phyloP scores from a whole-genome alignment of 1,140 invertebrate genomes.

The Meloidogyne exigua region DNA sequence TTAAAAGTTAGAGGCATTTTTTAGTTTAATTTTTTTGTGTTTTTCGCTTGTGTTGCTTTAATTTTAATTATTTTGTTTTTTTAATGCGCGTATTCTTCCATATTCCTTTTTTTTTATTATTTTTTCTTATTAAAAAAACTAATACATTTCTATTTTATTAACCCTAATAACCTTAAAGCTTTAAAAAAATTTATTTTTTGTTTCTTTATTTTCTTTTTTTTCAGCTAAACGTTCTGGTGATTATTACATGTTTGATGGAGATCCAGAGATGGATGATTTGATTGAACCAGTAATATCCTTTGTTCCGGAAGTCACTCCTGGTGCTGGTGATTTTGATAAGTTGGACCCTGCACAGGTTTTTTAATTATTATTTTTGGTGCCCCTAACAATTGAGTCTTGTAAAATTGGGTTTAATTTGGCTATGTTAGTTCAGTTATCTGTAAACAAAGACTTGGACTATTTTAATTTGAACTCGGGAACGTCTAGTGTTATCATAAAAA shows the following conservation, averaged over 20 bases:
- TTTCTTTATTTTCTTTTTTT: constrained; percentile 30
- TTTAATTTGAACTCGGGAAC: too few relatives aligned
- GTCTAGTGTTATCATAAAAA: too few relatives aligned
- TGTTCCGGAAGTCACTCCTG: constrained; percentile 58
- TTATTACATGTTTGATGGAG: constrained; percentile 64
- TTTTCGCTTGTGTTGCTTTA: background rate
- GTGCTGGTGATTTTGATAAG: constrained; percentile 56
- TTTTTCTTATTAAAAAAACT: constrained; percentile 6
- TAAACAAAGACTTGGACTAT: too few relatives aligned
- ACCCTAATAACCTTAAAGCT: background rate
- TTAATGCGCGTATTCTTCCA: background rate
- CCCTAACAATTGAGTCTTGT: too few relatives aligned
- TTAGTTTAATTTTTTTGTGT: background rate
- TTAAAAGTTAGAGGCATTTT: too few relatives aligned
- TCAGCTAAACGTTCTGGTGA: constrained; percentile 62
- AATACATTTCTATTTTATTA: constrained; percentile 1
- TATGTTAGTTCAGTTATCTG: too few relatives aligned
- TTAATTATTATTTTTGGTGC: constrained; percentile 28
- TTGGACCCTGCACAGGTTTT: constrained; percentile 57
- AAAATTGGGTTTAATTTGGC: too few relatives aligned
- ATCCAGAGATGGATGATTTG: constrained; percentile 49
- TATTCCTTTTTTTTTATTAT: background rate
- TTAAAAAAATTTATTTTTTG: background rate
- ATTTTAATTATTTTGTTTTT: background rate
- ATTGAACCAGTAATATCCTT: constrained; percentile 53